Evolutionary conservation across 2,888 invertebrate species (phyloP).

Genomic region (Heliconius aoede): DNA sequence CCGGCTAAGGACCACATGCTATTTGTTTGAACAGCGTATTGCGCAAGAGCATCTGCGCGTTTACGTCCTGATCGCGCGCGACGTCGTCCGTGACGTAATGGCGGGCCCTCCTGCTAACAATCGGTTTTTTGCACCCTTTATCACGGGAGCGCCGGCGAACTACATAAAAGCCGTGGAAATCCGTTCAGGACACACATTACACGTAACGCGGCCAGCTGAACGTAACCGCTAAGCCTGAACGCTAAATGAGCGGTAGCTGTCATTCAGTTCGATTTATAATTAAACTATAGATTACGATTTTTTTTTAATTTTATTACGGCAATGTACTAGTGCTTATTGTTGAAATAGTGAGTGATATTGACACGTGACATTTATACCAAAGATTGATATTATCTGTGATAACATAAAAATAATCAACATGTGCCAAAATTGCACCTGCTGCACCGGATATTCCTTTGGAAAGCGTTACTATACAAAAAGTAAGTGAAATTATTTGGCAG

Average conservation of each 20-base stretch:
- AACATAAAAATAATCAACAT: constrained; percentile 58
- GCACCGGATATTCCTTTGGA: constrained; percentile 64
- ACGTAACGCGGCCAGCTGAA: constrained; percentile 77
- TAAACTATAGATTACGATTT: constrained; percentile 44
- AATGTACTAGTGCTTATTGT: constrained; percentile 60
- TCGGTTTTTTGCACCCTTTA: constrained; percentile 82
- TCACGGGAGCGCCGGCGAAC: constrained; percentile 74
- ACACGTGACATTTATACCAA: constrained; percentile 56
- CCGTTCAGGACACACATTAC: constrained; percentile 80
- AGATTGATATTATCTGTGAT: constrained; percentile 70
- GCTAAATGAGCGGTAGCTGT: constrained; percentile 51
- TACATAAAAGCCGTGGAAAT: constrained; percentile 81
- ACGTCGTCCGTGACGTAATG: constrained; percentile 77
- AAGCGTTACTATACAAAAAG: constrained; percentile 59
- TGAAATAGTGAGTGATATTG: constrained; percentile 50
- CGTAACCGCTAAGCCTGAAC: constrained; percentile 70
- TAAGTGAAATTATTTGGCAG: constrained; percentile 54
- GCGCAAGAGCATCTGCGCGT: constrained; percentile 73
- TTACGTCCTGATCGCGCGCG: constrained; percentile 70
- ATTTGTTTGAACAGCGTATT: constrained; percentile 77
- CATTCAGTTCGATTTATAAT: constrained; percentile 48
- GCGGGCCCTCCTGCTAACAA: constrained; percentile 78
- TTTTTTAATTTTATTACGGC: constrained; percentile 47
- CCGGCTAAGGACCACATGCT: constrained; percentile 74
- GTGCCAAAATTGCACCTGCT: constrained; percentile 62